A percentile compares a stretch with the other conserved stretches of the same genome.
Conservation (phyloP, 2,113 vertebrate species). For the Mastomys coucha region DNA sequence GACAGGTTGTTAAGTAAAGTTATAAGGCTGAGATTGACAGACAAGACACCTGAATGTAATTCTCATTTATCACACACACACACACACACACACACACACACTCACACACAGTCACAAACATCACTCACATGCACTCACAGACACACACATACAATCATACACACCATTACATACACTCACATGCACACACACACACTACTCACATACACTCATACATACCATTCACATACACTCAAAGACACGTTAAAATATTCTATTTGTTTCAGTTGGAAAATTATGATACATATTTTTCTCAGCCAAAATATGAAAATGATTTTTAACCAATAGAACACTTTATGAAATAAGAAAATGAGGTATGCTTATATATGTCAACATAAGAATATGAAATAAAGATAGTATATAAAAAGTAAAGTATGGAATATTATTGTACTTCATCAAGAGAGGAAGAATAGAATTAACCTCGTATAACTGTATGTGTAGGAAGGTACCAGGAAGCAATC, state of each 20-base stretch:
- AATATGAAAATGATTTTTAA: slow-evolving; percentile 28
- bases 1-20: neutral
- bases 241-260: neutral
- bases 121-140: neutral
- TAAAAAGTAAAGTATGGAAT: neutral
- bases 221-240: neutral
- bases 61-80: neutral
- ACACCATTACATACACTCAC: neutral
- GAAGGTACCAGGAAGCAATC: neutral
- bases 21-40: neutral
- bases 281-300: neutral
- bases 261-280: slow-evolving; percentile 4
- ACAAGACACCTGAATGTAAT: neutral
- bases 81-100: neutral
- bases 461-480: neutral
- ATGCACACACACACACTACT: neutral
- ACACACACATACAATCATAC: no score
- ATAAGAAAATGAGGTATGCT: neutral
- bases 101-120: neutral
- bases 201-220: no score
- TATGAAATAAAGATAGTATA: neutral
- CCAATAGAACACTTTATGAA: neutral
- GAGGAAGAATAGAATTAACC: neutral
- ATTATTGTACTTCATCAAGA: neutral
- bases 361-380: slow-evolving; percentile 25